Percentiles rank a stretch among this genome's conserved stretches.
phyloP scores from a whole-genome alignment of 2,113 vertebrate species.

The Leucopsar rothschildi region DNA sequence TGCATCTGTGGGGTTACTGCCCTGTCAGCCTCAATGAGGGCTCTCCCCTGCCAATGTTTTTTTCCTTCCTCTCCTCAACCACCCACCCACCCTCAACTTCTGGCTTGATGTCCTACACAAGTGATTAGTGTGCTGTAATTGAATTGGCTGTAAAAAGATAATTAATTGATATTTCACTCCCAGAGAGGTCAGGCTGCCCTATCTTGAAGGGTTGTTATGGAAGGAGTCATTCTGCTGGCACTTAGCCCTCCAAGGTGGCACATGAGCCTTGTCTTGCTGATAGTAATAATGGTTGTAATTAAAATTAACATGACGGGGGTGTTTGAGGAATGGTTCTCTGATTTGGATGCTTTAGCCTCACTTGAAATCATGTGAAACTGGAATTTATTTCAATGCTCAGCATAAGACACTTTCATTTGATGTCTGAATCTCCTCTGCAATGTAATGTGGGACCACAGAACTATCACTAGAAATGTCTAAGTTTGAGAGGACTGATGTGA shows the following conservation, averaged over 20 bases:
- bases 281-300: constrained; percentile 61
- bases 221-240: constrained; percentile 38
- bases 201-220: constrained; percentile 41
- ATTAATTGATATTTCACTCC: constrained; percentile 77
- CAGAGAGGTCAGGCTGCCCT: constrained; percentile 78
- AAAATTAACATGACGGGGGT: constrained; percentile 42
- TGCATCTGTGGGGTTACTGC: neutral
- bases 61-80: neutral
- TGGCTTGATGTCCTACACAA: constrained; percentile 68
- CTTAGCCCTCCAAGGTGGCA: constrained; percentile 41
- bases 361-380: neutral
- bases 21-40: neutral
- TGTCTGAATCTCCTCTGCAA: neutral
- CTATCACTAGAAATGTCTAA: neutral
- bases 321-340: neutral
- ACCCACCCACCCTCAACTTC: neutral
- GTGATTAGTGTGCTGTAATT: constrained; percentile 76
- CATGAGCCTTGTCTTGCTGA: constrained; percentile 72
- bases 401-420: neutral
- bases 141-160: constrained; percentile 76
- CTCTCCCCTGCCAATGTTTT: neutral
- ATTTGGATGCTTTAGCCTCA: neutral
- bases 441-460: neutral
- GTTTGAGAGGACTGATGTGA: neutral
- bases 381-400: neutral